Evolutionary conservation across 2,797 vertebrate genomes (phyloP).

Genomic region (Telmatherina bonti): DNA sequence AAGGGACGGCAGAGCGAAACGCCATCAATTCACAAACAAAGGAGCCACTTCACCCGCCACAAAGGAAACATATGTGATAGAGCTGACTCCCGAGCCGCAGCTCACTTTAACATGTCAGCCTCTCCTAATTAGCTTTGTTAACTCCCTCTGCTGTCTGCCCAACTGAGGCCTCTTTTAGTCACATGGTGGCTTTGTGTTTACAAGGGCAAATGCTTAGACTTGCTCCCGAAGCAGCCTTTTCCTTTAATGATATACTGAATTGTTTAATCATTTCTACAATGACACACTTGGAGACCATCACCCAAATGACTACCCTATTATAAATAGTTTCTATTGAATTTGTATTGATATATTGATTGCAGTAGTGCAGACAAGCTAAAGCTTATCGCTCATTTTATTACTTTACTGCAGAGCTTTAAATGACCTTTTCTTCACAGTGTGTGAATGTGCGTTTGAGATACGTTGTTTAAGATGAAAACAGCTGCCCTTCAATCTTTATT

Average conservation of each 20-base stretch:
- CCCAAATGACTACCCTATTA: constrained; percentile 45
- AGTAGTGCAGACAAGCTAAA: constrained; percentile 45
- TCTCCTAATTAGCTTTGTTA: constrained; percentile 87
- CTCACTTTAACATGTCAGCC: constrained; percentile 87
- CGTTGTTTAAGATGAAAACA: constrained; percentile 68
- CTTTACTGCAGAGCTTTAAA: constrained; percentile 47
- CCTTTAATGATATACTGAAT: constrained; percentile 33
- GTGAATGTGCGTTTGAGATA: constrained; percentile 23
- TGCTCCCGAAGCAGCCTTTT: constrained; percentile 59
- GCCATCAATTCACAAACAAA: constrained; percentile 90
- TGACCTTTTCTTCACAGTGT: constrained; percentile 34
- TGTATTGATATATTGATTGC: constrained; percentile 74
- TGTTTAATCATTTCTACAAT: constrained; percentile 61
- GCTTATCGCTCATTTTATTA: constrained; percentile 42
- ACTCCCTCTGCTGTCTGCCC: constrained; percentile 85
- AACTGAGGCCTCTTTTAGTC: constrained; percentile 78
- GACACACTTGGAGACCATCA: constrained; percentile 36
- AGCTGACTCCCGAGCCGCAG: constrained; percentile 81
- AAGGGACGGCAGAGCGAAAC: constrained; percentile 86
- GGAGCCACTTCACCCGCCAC: constrained; percentile 84
- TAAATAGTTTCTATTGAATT: constrained; percentile 58
- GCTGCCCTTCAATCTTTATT: constrained; percentile 79
- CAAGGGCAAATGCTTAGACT: constrained; percentile 74
- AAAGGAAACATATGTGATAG: constrained; percentile 87
- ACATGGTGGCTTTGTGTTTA: constrained; percentile 79